Base-by-base conservation (phyloP, 1,140 invertebrate genomes). In the Drosophila lowei region DNA sequence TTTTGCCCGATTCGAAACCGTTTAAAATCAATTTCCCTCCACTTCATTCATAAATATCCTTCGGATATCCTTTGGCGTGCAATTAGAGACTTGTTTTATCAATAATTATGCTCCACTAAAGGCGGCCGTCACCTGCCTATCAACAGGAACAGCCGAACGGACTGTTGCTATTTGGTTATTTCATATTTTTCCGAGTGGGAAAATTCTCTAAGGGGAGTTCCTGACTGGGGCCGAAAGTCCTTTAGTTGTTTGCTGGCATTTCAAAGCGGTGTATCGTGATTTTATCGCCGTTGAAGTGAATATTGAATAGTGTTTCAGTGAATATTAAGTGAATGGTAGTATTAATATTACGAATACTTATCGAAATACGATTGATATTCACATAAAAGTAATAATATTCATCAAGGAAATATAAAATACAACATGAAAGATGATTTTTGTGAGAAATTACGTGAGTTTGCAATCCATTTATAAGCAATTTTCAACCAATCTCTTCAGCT, bases 71-170 rank as follows among this genome's bases (percentile, higher is more conserved):
- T 77, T 77, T 5, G 43, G 63, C 73, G 64, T 78, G 54, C 57
- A 77, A 76, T 86, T 74, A 72, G 55, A 16, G 52, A 16, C 57
- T 84, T 89, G 89, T 90, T 90, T 90, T 90, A 88, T 90, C 89
- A 90, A 90, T 90, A 90, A 88, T 78, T 90, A 90, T 90, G 81
- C 49, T 79, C 15, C 15, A 72, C 42, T 72, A 34, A 54, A 25
- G 44, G 48, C 50, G 62, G 54, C 61, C 57, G 30, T 57, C 57
- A 57, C 15, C 43, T 59, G 49, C 61, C 54, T 64, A 75, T 42
- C 59, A 72, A 67, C 65, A 59, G 56, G 43, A 71, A 62, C 48
- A 60, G 64, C 23, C 34, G 46, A 64, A 44, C 54, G 28, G 41
- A 63, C 79, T 79, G 76, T 85, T 84, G 71, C 71, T 83, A 84